Evolutionary conservation across 2,797 vertebrate genomes (phyloP).

Genomic region (Phataginus tetradactyla): DNA sequence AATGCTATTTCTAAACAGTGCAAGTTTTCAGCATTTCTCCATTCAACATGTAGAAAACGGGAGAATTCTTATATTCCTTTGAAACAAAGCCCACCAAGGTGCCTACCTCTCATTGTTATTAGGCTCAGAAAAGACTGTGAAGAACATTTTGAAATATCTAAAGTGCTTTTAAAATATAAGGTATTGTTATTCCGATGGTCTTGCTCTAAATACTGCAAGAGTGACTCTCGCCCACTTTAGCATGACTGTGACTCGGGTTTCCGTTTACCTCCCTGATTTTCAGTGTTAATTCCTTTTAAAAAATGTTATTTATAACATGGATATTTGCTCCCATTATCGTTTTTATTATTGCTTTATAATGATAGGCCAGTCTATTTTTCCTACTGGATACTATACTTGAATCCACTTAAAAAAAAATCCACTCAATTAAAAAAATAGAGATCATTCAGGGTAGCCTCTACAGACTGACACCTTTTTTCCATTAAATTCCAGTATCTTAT

Average conservation of each 20-base stretch:
- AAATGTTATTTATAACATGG: not conserved
- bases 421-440: not conserved
- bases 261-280: not conserved
- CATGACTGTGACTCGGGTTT: not conserved
- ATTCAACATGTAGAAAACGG: not conserved
- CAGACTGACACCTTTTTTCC: not conserved
- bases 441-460: not conserved
- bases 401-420: not conserved
- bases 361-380: not conserved
- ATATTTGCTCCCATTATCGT: not conserved
- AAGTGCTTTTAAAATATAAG: not conserved
- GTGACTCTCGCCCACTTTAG: not conserved
- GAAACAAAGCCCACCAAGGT: not conserved
- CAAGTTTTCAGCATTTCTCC: conserved; percentile 1
- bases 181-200: not conserved
- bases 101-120: not conserved
- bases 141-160: conserved; percentile 23
- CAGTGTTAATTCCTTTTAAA: not conserved
- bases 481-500: not conserved
- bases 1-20: conserved; percentile 39
- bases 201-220: conserved; percentile 28
- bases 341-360: not conserved
- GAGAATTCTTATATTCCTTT: not conserved
- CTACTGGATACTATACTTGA: not conserved
- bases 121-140: not conserved